These are phyloP conservation scores for Anseranas semipalmata DNA, from an alignment of 2,113 vertebrate species.

Conservation along the genomic window DNA sequence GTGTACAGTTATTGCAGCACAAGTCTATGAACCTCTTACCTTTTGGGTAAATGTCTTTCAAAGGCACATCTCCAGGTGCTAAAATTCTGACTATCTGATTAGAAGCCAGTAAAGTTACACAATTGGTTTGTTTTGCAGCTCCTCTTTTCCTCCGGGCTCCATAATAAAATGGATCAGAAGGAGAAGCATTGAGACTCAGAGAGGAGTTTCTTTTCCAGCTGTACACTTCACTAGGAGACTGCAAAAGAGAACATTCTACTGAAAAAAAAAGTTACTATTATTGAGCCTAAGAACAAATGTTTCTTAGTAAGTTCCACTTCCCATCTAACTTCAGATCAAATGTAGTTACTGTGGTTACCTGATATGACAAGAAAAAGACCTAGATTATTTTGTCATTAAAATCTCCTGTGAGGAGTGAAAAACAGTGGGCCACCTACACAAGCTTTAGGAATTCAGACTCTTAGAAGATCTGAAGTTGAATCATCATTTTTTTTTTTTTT, in stretches of 20 bases:
- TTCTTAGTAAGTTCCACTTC: not conserved
- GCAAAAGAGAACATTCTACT: not conserved
- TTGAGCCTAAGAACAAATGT: not conserved
- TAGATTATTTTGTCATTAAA: not conserved
- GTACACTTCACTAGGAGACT: slow-evolving; percentile 95
- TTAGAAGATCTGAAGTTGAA: not conserved
- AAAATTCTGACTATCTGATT: slow-evolving; percentile 92
- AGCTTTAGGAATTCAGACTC: not conserved
- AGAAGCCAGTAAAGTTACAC: slow-evolving; percentile 82
- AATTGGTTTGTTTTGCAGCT: slow-evolving; percentile 83
- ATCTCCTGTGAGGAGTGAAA: not conserved
- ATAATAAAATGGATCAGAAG: slow-evolving; percentile 78
- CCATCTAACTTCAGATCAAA: slow-evolving; percentile 4
- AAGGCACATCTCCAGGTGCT: slow-evolving; percentile 86
- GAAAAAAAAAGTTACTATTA: not conserved
- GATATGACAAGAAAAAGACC: not conserved
- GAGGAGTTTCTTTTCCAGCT: slow-evolving; percentile 85
- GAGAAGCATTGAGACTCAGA: slow-evolving; percentile 59
- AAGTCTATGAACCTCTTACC: slow-evolving; percentile 77
- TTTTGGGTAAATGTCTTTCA: slow-evolving; percentile 92
- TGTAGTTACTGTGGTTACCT: not conserved
- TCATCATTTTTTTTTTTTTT: not conserved
- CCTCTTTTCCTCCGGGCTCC: slow-evolving; percentile 69
- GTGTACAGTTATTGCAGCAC: not conserved
- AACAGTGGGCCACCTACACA: not conserved